Evolutionary conservation across 2,888 invertebrate genomes (phyloP).

Genomic region (Aproaerema taeniolella): DNA sequence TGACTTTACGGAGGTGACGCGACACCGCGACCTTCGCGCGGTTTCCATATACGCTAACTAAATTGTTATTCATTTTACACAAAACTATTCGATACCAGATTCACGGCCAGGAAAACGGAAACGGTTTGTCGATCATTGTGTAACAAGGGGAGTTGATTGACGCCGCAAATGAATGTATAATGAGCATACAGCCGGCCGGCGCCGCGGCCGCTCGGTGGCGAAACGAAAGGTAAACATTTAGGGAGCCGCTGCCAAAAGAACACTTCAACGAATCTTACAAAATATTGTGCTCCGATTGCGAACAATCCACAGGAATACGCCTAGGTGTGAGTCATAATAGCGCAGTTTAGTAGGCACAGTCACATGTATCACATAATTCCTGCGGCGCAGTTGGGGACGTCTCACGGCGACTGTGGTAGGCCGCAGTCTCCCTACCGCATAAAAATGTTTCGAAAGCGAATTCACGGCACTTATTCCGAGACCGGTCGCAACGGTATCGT

Average conservation of each 20-base stretch:
- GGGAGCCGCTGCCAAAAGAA: constrained; percentile 31
- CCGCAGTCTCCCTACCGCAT: constrained; percentile 24
- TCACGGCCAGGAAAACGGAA: constrained; percentile 10
- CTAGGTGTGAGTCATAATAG: constrained; percentile 39
- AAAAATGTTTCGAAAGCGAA: too few relatives aligned
- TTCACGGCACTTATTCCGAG: constrained; percentile 39
- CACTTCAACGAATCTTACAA: constrained; percentile 28
- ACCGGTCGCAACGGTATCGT: constrained; percentile 31
- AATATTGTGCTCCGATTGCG: constrained; percentile 18
- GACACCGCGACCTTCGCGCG: constrained; percentile 41
- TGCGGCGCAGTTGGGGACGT: constrained; percentile 25
- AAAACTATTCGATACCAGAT: constrained; percentile 6
- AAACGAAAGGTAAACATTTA: constrained; percentile 35
- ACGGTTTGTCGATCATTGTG: neutral
- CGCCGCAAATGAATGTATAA: too few relatives aligned
- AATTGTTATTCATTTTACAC: constrained; percentile 10
- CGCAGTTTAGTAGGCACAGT: constrained; percentile 35
- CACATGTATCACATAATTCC: constrained; percentile 40
- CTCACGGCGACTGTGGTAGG: constrained; percentile 23
- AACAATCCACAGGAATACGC: constrained; percentile 35
- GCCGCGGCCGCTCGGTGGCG: constrained; percentile 27
- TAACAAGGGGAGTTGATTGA: too few relatives aligned
- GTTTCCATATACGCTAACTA: constrained; percentile 25
- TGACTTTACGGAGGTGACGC: constrained; percentile 44
- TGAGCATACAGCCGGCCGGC: constrained; percentile 26